Percentiles rank a stretch among this genome's conserved stretches.
Evolutionary conservation across 2,113 vertebrate genomes (phyloP).

Genomic region (Hippopotamus amphibius): DNA sequence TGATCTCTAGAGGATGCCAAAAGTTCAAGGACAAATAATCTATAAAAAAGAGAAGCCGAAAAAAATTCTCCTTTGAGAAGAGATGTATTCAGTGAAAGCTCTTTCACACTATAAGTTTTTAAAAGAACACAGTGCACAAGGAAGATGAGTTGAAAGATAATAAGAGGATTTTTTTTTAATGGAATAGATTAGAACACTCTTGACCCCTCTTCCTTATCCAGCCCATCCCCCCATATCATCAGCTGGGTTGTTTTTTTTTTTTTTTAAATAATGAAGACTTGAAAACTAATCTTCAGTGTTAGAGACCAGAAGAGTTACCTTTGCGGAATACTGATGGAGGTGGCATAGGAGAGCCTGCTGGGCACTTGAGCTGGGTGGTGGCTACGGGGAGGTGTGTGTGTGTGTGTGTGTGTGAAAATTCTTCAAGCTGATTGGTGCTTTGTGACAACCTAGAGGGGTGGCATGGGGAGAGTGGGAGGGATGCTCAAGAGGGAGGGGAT

Average conservation of each 20-base stretch:
- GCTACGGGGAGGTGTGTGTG: neutral
- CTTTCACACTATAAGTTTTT: constrained; percentile 24
- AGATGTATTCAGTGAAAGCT: neutral
- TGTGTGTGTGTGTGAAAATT: neutral
- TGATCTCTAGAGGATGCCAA: constrained; percentile 59
- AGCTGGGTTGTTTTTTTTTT: neutral
- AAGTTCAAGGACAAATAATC: constrained; percentile 59
- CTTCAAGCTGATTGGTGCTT: neutral
- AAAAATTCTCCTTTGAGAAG: constrained; percentile 33
- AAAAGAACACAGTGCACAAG: constrained; percentile 62
- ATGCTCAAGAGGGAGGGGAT: too few species aligned
- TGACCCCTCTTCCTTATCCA: neutral
- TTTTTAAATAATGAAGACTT: constrained; percentile 2
- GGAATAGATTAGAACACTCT: neutral
- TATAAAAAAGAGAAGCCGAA: constrained; percentile 10
- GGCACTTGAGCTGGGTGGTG: neutral
- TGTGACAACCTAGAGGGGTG: too few species aligned
- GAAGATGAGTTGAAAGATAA: constrained; percentile 41
- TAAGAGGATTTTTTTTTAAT: neutral
- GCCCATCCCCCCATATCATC: neutral
- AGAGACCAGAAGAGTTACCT: neutral
- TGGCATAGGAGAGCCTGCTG: neutral
- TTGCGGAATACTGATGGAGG: neutral
- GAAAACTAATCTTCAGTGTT: neutral
- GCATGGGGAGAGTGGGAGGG: too few species aligned